A percentile compares a stretch with the other conserved stretches of the same genome.
Evolutionary conservation across 2,888 invertebrate genomes (phyloP).

Genomic region (Anaspis maculata): DNA sequence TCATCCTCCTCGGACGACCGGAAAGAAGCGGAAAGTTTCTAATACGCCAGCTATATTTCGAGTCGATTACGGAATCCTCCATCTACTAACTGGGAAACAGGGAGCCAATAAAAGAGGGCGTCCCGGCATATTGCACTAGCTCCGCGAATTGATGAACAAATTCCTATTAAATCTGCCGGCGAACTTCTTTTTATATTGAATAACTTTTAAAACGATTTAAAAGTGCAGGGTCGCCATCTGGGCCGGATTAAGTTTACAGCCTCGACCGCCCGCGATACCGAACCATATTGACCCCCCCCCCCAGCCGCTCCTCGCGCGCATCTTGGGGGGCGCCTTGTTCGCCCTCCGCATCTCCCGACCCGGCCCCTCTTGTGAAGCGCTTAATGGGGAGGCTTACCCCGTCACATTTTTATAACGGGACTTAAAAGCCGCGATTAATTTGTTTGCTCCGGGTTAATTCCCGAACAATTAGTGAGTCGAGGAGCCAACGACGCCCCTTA

Average conservation of each 20-base stretch:
- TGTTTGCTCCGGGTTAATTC: conserved; percentile 39
- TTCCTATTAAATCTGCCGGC: conserved; percentile 45
- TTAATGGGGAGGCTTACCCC: conserved; percentile 27
- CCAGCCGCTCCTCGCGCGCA: conserved; percentile 8
- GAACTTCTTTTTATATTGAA: conserved; percentile 44
- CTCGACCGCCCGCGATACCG: conserved; percentile 30
- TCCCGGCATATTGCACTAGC: conserved; percentile 30
- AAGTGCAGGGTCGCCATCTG: conserved; percentile 41
- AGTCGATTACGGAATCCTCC: conserved; percentile 24
- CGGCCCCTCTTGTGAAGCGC: conserved; percentile 15
- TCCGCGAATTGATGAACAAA: conserved; percentile 46
- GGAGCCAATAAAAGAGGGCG: conserved; percentile 30
- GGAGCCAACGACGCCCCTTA: conserved; percentile 23
- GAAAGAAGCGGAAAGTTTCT: conserved; percentile 21
- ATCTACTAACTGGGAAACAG: conserved; percentile 20
- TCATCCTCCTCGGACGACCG: too few species aligned
- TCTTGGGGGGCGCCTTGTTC: conserved; percentile 8
- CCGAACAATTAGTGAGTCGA: conserved; percentile 37
- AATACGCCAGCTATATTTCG: conserved; percentile 25
- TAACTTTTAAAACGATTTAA: conserved; percentile 44
- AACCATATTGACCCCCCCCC: conserved; percentile 25
- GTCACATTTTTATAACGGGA: conserved; percentile 39
- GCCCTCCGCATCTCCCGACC: too few species aligned
- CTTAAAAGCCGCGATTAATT: conserved; percentile 38
- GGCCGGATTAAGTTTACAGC: conserved; percentile 43